Evolutionary conservation across 2,113 vertebrate species (phyloP).

Genomic region (Chionomys nivalis): DNA sequence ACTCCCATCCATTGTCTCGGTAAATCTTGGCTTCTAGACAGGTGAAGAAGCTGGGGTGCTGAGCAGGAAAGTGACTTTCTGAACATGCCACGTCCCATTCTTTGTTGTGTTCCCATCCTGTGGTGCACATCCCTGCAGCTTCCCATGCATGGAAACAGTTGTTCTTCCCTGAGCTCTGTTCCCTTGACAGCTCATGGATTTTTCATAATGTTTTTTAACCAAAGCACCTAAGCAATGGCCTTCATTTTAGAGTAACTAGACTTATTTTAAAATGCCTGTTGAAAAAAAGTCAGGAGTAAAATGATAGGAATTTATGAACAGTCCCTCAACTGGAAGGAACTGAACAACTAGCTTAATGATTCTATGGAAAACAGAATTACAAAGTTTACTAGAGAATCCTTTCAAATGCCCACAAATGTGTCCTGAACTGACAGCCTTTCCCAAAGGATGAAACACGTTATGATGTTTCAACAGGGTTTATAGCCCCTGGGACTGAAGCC

Average conservation of each 20-base stretch:
- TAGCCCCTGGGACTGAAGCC: neutral
- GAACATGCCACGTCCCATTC: neutral
- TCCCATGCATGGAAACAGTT: neutral
- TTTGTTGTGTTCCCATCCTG: neutral
- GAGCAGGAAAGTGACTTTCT: neutral
- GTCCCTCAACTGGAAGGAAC: neutral
- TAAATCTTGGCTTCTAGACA: neutral
- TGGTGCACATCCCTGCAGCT: neutral
- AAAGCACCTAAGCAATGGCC: neutral
- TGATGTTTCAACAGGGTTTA: neutral
- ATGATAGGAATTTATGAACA: neutral
- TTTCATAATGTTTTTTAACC: neutral
- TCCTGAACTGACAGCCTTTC: neutral
- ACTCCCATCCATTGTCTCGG: neutral
- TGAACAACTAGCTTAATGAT: neutral
- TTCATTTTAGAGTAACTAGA: neutral
- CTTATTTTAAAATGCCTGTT: neutral
- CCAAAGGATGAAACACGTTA: neutral
- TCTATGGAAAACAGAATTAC: neutral
- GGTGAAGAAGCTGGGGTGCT: neutral
- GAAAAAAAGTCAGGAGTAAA: constrained; percentile 19
- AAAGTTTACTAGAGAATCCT: neutral
- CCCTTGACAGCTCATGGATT: neutral
- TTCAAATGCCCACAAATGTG: neutral
- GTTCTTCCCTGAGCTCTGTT: neutral